Evolutionary conservation across 2,888 invertebrate species (phyloP), one percentile per base, ranked within the genome.

Genomic region (Lysandra bellargus): DNA sequence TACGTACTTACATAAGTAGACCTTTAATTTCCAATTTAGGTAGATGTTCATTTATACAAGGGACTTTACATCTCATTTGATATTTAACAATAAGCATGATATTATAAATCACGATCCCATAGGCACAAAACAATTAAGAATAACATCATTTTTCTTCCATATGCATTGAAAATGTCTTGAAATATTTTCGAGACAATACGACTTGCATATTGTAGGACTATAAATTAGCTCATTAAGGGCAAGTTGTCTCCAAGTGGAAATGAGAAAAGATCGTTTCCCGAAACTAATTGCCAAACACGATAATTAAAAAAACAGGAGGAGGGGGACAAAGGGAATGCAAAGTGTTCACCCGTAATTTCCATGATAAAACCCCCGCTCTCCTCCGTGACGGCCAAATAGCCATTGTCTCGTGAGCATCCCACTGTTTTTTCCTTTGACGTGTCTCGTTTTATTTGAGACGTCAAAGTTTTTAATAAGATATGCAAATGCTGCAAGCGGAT

Each of bases 231-330:
- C 89, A 92, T 93, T 93, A 92, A 87, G 85, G 93, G 92, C 93
- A 93, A 93, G 92, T 93, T 93, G 90, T 86, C 87, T 86, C 85
- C 85, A 85, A 86, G 82, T 82, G 87, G 89, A 90, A 92, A 88
- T 87, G 88, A 87, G 89, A 87, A 90, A 89, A 89, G 90, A 92
- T 92, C 92, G 91, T 91, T 92, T 89, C 91, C 91, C 90, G 88
- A 92, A 94, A 93, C 94, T 94, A 94, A 94, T 94, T 94, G 93
- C 92, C 91, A 94, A 94, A 93, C 93, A 93, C 92, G 93, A 92
- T 93, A 93, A 93, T 94, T 94, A 94, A 93, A 93, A 93, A 93
- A 93, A 92, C 93, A 93, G 93, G 83, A 90, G 87, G 87, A 87
- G 88, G 89, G 89, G 90, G 90, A 92, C 90, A 91, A 92, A 92